phyloP scores from a whole-genome alignment of 2,113 vertebrate species.

The Proteles cristata region DNA sequence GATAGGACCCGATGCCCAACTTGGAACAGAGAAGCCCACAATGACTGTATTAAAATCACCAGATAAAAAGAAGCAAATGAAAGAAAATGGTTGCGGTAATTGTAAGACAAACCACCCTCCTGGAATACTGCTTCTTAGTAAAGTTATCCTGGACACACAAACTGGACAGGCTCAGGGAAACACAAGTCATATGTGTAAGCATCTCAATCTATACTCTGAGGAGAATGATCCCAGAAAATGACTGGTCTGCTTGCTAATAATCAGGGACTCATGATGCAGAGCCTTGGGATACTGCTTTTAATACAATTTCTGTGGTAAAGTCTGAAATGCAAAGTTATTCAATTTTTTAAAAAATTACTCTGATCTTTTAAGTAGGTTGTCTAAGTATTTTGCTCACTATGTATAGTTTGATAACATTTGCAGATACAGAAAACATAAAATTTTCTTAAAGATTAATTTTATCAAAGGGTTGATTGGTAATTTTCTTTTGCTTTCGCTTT shows the following conservation, averaged over 20 bases:
- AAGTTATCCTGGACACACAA: not conserved
- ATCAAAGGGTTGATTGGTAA: not conserved
- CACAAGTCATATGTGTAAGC: fast-evolving
- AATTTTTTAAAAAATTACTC: not conserved
- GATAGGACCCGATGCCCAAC: not conserved
- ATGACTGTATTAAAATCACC: not conserved
- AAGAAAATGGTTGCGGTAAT: not conserved
- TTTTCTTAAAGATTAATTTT: not conserved
- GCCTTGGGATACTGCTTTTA: not conserved
- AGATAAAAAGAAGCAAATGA: not conserved
- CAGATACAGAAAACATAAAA: not conserved
- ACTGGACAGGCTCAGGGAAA: not conserved
- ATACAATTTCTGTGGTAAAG: not conserved
- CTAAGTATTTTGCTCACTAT: not conserved
- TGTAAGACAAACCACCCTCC: not conserved
- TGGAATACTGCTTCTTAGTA: not conserved
- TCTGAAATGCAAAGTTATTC: not conserved
- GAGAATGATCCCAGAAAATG: not conserved
- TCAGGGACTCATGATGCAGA: not conserved
- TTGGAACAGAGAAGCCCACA: not conserved
- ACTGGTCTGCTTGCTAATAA: not conserved
- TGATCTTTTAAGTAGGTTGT: not conserved
- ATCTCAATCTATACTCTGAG: not conserved
- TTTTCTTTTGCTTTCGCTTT: not conserved
- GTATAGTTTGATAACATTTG: not conserved